Evolutionary conservation across 2,113 vertebrate genomes (phyloP), one percentile per base, ranked within the genome.

Genomic region (Oncorhynchus nerka): DNA sequence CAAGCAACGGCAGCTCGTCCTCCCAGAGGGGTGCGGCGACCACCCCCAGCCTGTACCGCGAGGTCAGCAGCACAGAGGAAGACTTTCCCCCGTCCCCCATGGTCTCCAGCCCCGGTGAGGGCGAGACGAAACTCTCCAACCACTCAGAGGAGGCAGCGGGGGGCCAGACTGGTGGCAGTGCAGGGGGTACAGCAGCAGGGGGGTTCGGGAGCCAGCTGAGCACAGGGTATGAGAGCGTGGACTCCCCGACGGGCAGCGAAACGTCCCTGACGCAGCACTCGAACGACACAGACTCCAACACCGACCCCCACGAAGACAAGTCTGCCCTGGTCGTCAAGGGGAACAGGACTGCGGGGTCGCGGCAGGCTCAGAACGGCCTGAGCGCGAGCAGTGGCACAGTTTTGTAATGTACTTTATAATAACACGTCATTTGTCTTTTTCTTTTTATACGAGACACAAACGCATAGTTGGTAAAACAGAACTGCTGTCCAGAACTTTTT

Each of bases 201-300:
- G 93, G 94, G 83, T 97, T 96, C 85, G 92, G 94, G 91, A 97
- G 95, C 91, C 97, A 95, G 83, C 95, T 99, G 91, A 97, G 96
- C 87, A 95, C 95, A 75, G 97, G 98, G 88, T 99, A 99, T 84
- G 98, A 99, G 94, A 99, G 97, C 83, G 97, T 99, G 95, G 98
- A 98, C 96, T 99, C 98, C 90, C 98, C 98, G 70, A 99, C 97
- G 83, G 97, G 98, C 92, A 99, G 98, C 89, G 98, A 98, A 91
- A 97, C 97, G 70, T 99, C 98, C 93, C 94, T 98, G 92, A 98
- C 97, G 93, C 97, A 97, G 93, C 97, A 97, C 88, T 98, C 97
- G 86, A 97, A 97, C 92, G 97, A 98, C 92, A 99, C 97, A 92
- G 97, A 99, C 97, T 99, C 97, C 94, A 99, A 92, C 92, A 94